Conservation (phyloP, 1,140 invertebrate genomes). For the Hypothenemus hampei region DNA sequence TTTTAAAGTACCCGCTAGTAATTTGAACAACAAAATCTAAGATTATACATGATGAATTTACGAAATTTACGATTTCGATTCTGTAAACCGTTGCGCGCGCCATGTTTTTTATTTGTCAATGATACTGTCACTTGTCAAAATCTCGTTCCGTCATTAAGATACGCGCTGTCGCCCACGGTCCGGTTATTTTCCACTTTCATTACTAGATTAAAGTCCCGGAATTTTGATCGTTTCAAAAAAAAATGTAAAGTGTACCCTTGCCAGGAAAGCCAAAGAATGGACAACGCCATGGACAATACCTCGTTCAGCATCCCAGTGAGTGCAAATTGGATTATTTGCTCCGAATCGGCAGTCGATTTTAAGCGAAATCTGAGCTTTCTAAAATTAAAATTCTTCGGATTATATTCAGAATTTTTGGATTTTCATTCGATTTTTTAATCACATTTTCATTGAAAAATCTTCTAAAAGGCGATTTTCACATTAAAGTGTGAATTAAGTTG, state of each 20-base stretch:
- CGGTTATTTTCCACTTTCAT: background rate
- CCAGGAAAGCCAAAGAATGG: constrained; percentile 5
- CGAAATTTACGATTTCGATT: no score
- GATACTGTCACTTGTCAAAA: background rate
- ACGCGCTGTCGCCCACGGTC: no score
- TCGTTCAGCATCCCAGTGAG: constrained; percentile 18
- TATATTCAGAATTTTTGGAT: constrained; percentile 5
- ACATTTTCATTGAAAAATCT: no score
- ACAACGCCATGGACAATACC: constrained; percentile 18
- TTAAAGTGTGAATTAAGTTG: no score
- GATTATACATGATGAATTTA: no score
- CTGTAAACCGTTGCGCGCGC: no score
- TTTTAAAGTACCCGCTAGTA: no score
- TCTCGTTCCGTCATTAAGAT: background rate
- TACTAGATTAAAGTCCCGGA: no score
- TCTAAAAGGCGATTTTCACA: no score
- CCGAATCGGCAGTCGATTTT: constrained; percentile 20
- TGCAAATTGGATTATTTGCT: constrained; percentile 1
- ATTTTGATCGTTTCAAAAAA: background rate
- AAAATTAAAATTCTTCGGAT: constrained; percentile 12
- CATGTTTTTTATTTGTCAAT: no score
- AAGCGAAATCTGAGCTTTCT: constrained; percentile 21
- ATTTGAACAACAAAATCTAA: no score
- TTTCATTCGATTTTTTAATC: no score
- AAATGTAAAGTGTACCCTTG: constrained; percentile 4